Conservation (phyloP, 2,888 invertebrate species). For the Iselma pallidipennis region DNA sequence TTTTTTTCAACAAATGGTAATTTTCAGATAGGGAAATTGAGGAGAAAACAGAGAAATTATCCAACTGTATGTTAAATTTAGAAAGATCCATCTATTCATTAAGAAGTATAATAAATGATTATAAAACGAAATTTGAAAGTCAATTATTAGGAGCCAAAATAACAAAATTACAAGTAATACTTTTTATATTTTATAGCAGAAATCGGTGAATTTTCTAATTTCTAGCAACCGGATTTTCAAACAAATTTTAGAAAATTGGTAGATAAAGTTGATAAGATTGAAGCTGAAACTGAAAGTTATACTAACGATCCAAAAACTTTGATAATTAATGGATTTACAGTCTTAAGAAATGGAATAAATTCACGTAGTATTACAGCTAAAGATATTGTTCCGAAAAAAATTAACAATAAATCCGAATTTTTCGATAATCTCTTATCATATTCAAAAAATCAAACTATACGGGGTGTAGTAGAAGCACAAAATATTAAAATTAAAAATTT, state of each 20-base stretch:
- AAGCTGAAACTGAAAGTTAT: not conserved
- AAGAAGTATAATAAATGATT: not conserved
- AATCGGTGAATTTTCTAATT: too few species aligned
- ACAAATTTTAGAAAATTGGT: not conserved
- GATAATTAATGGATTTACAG: constrained; percentile 33
- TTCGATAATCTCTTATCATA: constrained; percentile 45
- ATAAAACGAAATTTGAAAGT: not conserved
- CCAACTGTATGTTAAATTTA: constrained; percentile 2
- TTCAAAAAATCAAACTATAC: constrained; percentile 40
- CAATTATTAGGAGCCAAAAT: not conserved
- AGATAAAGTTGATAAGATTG: not conserved
- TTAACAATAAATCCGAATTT: constrained; percentile 41
- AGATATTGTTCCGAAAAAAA: constrained; percentile 31
- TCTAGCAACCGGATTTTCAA: not conserved
- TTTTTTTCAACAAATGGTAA: too few species aligned
- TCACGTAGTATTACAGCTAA: constrained; percentile 29
- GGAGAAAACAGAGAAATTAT: not conserved
- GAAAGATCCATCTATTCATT: not conserved
- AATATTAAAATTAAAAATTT: constrained; percentile 30
- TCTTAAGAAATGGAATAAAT: constrained; percentile 29
- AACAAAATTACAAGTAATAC: constrained; percentile 17
- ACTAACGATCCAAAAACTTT: not conserved
- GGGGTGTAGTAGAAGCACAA: constrained; percentile 34
- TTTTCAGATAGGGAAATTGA: not conserved
- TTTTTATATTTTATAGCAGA: too few species aligned